Evolutionary conservation across 2,888 invertebrate species (phyloP).

Genomic region (Platycheirus albimanus): DNA sequence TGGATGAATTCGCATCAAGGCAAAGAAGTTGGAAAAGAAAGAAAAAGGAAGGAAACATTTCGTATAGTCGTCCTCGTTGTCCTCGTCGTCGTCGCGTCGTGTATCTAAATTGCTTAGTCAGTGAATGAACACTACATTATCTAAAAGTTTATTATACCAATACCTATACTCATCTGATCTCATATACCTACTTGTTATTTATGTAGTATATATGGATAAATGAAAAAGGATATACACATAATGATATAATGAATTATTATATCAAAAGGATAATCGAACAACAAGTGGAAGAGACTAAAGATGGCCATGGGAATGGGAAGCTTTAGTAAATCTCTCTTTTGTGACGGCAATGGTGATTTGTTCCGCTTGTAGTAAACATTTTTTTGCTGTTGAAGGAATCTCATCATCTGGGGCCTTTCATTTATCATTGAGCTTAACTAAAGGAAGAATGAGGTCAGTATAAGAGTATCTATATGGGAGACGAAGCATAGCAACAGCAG

Average conservation of each 20-base stretch:
- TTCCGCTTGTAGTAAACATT: slow-evolving; percentile 29
- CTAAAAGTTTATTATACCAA: slow-evolving; percentile 20
- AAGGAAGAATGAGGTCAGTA: slow-evolving; percentile 13
- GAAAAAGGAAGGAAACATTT: slow-evolving; percentile 2
- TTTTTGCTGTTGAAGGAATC: slow-evolving; percentile 28
- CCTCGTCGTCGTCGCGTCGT: background rate
- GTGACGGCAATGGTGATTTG: slow-evolving; percentile 44
- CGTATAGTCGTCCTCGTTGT: background rate
- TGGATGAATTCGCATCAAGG: slow-evolving; percentile 13
- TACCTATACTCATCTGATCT: background rate
- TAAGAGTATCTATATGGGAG: background rate
- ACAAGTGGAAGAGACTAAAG: slow-evolving; percentile 54
- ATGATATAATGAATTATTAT: slow-evolving; percentile 65
- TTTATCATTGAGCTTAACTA: slow-evolving; percentile 42
- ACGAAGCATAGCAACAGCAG: background rate
- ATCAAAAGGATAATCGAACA: slow-evolving; percentile 69
- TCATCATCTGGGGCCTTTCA: slow-evolving; percentile 38
- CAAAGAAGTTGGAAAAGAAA: slow-evolving; percentile 16
- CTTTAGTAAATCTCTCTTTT: slow-evolving; percentile 57
- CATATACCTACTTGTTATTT: background rate
- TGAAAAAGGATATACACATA: slow-evolving; percentile 34
- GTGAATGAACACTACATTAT: slow-evolving; percentile 37
- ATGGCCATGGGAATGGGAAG: slow-evolving; percentile 10
- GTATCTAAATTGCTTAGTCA: slow-evolving; percentile 28
- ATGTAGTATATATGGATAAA: background rate